phyloP scores from a whole-genome alignment of 2,888 invertebrate genomes.

The Mythimna pallens region DNA sequence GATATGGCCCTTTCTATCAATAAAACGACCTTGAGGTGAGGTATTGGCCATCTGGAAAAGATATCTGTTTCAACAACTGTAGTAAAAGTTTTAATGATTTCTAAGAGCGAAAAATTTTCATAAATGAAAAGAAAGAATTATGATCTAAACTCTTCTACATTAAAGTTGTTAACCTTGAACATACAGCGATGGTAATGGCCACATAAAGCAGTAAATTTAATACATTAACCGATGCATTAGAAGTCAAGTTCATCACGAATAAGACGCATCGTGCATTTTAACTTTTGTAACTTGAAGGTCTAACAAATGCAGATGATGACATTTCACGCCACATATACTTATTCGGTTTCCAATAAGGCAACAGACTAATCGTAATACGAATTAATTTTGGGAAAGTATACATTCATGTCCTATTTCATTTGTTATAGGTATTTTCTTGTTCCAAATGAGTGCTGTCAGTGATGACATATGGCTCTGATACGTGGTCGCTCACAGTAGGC shows the following conservation, averaged over 20 bases:
- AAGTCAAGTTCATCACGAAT: conserved; percentile 48
- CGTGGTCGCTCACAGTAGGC: no score
- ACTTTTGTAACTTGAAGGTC: conserved; percentile 24
- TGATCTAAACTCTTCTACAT: background rate
- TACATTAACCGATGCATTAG: conserved; percentile 33
- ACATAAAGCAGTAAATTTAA: conserved; percentile 21
- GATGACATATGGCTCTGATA: no score
- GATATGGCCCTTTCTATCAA: conserved; percentile 29
- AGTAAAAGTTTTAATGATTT: background rate
- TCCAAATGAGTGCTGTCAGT: no score
- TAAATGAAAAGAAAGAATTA: background rate
- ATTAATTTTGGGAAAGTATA: no score
- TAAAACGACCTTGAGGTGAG: conserved; percentile 26
- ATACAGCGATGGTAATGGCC: conserved; percentile 21
- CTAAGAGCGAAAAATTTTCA: no score
- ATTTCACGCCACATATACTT: conserved; percentile 18
- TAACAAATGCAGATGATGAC: conserved; percentile 19
- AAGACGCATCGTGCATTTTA: conserved; percentile 39
- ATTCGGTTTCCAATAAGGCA: background rate
- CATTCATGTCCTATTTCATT: no score
- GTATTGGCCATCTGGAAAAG: background rate
- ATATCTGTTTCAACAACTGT: background rate
- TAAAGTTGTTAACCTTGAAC: conserved; percentile 21
- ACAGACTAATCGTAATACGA: no score
- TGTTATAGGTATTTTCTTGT: no score